Evolutionary conservation across 2,888 invertebrate genomes (phyloP), one percentile per base, ranked within the genome.

Genomic region (Ophion ventricosus): DNA sequence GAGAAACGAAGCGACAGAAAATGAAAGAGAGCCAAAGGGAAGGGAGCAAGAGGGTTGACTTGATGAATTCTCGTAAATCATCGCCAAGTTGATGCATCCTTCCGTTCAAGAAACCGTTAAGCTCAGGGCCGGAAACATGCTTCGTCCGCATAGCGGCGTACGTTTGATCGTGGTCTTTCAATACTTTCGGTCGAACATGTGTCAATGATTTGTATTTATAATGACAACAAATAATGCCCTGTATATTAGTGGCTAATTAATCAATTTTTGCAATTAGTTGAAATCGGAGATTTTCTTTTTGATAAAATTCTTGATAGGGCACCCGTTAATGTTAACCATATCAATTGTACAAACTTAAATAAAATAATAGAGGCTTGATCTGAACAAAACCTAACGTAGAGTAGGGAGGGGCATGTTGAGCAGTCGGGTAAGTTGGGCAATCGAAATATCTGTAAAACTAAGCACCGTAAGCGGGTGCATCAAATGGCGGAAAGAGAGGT

Each of bases 21-120:
- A 29, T 66, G 59, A 76, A 25, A 63, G 67, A 20, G 20, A 43
- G 1, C 20, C 43, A 63, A 29, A 54, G 78, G 79, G 76, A 29
- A 11, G 64, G 49, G 69, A 69, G 40, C 20, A 23, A 59, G 61
- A 57, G 75, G 63, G 61, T 67, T 73, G 76, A 82, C 73, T 76
- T 73, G 76, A 85, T 35, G 76, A 85, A 82, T 82, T 80, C 79
- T 85, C 85, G 82, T 82, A 84, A 84, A 82, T 84, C 84, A 84
- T 73, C 66, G 72, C 84, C 74, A 61, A 49, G 80, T 59, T 70
- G 76, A 56, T 69, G 64, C 67, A 82, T 85, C 70, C 66, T 61
- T 66, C 77, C 73, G 35, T 23, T 57, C 64, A 29, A 29, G 59
- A 57, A 70, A 75, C 69, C 23, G 25, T 25, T 69, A 69, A 78